phyloP scores from a whole-genome alignment of 2,797 vertebrate genomes.

The Enteromius afrohamiltoni region DNA sequence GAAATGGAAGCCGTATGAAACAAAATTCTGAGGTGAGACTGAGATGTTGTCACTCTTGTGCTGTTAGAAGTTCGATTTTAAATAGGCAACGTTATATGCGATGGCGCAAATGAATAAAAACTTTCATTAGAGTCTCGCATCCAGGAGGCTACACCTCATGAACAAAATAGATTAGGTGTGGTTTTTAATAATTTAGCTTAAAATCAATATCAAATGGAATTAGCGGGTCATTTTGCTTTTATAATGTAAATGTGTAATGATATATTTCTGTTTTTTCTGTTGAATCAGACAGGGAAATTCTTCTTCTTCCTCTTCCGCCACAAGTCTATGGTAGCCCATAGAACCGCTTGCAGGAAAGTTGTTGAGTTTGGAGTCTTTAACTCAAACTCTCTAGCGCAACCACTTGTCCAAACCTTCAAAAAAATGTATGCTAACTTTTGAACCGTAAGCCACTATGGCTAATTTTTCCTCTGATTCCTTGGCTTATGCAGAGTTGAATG shows the following conservation, averaged over 20 bases:
- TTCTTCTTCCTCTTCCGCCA: too few relatives aligned
- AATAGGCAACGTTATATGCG: neutral
- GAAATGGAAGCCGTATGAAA: constrained; percentile 23
- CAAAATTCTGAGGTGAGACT: constrained; percentile 18
- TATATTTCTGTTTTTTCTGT: neutral
- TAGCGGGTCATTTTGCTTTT: neutral
- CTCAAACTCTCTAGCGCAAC: too few relatives aligned
- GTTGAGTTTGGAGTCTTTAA: too few relatives aligned
- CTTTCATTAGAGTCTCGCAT: neutral
- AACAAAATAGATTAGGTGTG: neutral
- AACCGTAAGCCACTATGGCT: too few relatives aligned
- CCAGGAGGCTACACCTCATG: neutral
- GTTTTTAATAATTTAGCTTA: neutral
- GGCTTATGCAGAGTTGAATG: too few relatives aligned
- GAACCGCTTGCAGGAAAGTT: too few relatives aligned
- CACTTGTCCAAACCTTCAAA: too few relatives aligned
- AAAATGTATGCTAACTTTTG: too few relatives aligned
- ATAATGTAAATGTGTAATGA: neutral
- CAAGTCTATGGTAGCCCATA: too few relatives aligned
- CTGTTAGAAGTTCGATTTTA: neutral
- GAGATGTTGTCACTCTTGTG: neutral
- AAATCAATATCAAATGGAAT: neutral
- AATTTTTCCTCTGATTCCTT: too few relatives aligned
- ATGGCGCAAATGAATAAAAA: neutral
- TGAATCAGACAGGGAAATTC: neutral